A percentile compares a stretch with the other conserved stretches of the same genome.
Conservation (phyloP, 2,888 invertebrate genomes). For the Lasioglossum morio region DNA sequence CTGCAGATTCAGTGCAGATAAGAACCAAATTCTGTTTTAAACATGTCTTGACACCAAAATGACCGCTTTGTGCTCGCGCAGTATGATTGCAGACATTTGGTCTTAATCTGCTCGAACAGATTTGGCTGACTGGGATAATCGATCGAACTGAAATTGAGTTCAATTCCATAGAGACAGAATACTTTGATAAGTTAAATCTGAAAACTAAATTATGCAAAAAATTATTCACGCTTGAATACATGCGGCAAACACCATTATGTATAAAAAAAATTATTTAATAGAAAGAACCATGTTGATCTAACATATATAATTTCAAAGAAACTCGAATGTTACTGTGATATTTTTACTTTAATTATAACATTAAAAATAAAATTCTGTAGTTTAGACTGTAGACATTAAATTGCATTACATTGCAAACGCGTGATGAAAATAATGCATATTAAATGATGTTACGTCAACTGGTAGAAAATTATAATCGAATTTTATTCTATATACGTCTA, state of each 20-base stretch:
- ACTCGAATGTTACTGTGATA: background rate
- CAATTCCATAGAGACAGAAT: background rate
- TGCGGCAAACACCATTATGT: background rate
- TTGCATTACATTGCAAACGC: background rate
- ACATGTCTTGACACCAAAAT: too few species aligned
- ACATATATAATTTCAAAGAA: background rate
- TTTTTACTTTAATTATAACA: background rate
- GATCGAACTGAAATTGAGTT: background rate
- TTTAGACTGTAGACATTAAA: background rate
- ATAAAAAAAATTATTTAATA: background rate
- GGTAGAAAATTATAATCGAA: slow-evolving; percentile 47
- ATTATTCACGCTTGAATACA: background rate
- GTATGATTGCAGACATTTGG: too few species aligned
- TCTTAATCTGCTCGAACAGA: too few species aligned
- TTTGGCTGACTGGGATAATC: background rate
- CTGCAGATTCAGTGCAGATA: too few species aligned
- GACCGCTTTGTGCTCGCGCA: too few species aligned
- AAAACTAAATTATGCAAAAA: background rate
- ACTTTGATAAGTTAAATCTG: background rate
- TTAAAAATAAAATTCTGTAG: background rate
- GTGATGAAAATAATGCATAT: slow-evolving; percentile 18
- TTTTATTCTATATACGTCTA: slow-evolving; percentile 54
- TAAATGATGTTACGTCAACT: slow-evolving; percentile 22
- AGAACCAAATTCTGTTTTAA: too few species aligned
- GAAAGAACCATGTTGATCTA: background rate